Base-by-base conservation (phyloP, 37 sponge, comb jelly and placozoan species). In the Crambe crambe region DNA sequence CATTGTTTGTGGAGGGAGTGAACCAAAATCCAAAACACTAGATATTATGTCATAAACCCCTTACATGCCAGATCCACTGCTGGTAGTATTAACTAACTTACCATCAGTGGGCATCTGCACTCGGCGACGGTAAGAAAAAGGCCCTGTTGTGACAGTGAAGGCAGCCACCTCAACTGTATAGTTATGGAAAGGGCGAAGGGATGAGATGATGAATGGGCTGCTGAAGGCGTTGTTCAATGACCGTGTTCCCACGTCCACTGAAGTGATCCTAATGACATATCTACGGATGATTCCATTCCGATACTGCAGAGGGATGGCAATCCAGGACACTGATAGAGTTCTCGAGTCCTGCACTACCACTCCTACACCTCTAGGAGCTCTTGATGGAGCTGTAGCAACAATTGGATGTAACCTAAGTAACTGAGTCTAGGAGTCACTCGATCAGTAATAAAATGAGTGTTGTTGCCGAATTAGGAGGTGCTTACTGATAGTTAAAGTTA, bases 201-300 rank as follows among this genome's bases (percentile, higher is more conserved):
- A 27, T 4, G 38, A 17, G 18, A 74, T 18, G 6, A 5, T 37
- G 2, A 62, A 29, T 44, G 66, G 44, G 22, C 22, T 42, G 29
- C 43, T 40, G 26, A 22, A 20, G n/a, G 21, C 20, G 9, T 77
- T 37, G 27, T 30, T 5, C 1, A 12, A 21, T 34, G 8, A 22
- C 38, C 2, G 18, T 23, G 18, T 54, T 4, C 38, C 38, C 9
- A 75, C 74, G 37, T 63, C 75, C 56, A 74, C 40, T 47, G 61
- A 66, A 23, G 67, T 83, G 25, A 83, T n/a, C 18, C 59, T 65
- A 9, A 83, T 64, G 3, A 9, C 12, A 73, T 74, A 74, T 21
- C 26, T 1, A 25, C 75, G 75, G 20, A 83, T 74, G 29, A 47
- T 37, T 22, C 83, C 83, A 74, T 83, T 73, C 37, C 42, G 67